Evolutionary conservation across 2,113 vertebrate species (phyloP).

Genomic region (Dissostichus mawsoni): DNA sequence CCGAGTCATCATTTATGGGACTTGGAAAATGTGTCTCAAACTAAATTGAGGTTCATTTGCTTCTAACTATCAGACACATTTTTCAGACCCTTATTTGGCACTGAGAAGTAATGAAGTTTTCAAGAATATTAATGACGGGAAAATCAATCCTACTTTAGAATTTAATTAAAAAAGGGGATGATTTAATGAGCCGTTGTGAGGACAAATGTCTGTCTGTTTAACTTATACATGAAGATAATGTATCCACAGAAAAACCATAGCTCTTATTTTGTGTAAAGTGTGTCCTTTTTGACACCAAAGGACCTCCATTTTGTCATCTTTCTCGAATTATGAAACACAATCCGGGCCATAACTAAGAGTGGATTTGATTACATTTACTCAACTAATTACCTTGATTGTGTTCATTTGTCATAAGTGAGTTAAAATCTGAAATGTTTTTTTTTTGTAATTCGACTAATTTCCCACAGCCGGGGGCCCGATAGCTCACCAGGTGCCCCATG

Average conservation of each 20-base stretch:
- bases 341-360: background rate
- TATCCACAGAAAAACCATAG: background rate
- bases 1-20: constrained; percentile 74
- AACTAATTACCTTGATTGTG: background rate
- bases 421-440: background rate
- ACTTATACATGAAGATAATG: background rate
- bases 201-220: background rate
- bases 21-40: constrained; percentile 74
- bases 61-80: constrained; percentile 60
- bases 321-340: background rate
- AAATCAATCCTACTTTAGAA: constrained; percentile 15
- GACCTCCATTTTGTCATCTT: background rate
- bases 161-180: background rate
- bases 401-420: constrained; percentile 5
- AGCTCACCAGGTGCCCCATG: too few species aligned
- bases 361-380: background rate
- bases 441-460: background rate
- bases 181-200: constrained; percentile 3
- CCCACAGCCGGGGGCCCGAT: background rate
- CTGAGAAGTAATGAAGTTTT: constrained; percentile 24
- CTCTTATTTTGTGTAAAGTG: background rate
- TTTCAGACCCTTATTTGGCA: constrained; percentile 53
- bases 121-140: constrained; percentile 12
- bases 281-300: background rate
- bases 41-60: constrained; percentile 63